Base-by-base conservation (phyloP, 1,140 invertebrate species). In the Drosophila teissieri region DNA sequence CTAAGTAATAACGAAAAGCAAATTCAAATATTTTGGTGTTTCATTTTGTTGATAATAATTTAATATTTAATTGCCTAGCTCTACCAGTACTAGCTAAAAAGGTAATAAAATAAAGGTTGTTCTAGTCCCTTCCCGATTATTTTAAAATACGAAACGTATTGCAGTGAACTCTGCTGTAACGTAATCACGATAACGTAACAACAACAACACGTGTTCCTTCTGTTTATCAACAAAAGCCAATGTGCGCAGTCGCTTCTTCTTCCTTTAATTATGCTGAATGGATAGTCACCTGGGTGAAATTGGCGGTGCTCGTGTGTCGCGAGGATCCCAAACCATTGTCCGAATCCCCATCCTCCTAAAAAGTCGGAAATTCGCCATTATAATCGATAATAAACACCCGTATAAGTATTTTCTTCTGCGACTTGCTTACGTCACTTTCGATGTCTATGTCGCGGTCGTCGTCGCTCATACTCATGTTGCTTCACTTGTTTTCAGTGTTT, bases 361-460 rank as follows among this genome's bases (percentile, higher is more conserved):
- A 37, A 14, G 5, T 11, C 2, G 46, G 57, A 24, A 39, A 55
- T 46, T 42, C 11, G 14, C 14, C 39, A 60, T 48, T 55, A 19
- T 34, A 37, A 24, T 40, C 24, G 11, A 53, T 10, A 27, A 37
- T 27, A 7, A 36, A 15, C 7, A 11, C 19, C 36, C 22, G 17
- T 70, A 14, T 53, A 14, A 15, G 19, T 14, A 15, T 19, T 24
- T 6, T 27, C 27, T 15, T 31, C 8, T 12, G 15, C 7, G 31
- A 8, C 27, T 68, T 80, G 78, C 88, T 89, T 94, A 97, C 97
- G 94, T 97, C 97, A 94, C 97, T 97, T 93, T 98, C 96, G 78
- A 98, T 97, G 93, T 98, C 97, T 91, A 98, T 97, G 92, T 98
- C 97, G 76, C 96, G 94, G 92, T 98, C 97, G 93, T 98, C 97